phyloP scores from a whole-genome alignment of 2,797 vertebrate species.

The Dallia pectoralis region DNA sequence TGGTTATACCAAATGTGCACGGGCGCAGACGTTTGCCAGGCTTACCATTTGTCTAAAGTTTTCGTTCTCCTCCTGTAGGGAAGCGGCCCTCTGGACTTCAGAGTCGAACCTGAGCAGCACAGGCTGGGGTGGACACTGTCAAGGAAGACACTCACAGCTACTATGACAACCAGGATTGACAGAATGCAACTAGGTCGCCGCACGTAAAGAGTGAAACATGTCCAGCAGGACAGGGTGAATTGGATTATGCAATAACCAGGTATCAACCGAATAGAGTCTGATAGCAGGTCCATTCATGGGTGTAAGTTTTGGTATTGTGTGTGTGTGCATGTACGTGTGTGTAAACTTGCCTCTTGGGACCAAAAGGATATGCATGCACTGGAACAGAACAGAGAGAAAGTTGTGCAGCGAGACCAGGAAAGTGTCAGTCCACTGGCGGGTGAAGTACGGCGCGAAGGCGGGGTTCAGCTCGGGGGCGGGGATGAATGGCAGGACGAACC shows the following conservation, averaged over 20 bases:
- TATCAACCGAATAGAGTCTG: too few relatives aligned
- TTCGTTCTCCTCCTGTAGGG: constrained; percentile 90
- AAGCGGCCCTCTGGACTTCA: constrained; percentile 84
- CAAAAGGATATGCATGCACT: constrained; percentile 98
- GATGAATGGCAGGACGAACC: constrained; percentile 93
- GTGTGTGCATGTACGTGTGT: neutral
- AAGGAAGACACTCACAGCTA: constrained; percentile 35
- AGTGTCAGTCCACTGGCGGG: constrained; percentile 94
- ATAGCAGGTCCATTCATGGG: too few relatives aligned
- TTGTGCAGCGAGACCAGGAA: constrained; percentile 97
- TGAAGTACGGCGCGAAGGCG: constrained; percentile 89
- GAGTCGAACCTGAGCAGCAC: constrained; percentile 91
- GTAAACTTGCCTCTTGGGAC: neutral
- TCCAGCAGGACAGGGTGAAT: too few relatives aligned
- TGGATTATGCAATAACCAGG: too few relatives aligned
- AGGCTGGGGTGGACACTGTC: constrained; percentile 82
- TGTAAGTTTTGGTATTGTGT: too few relatives aligned
- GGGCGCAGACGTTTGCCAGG: too few relatives aligned
- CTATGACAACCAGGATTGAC: neutral
- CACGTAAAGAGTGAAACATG: too few relatives aligned
- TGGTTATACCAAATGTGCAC: too few relatives aligned
- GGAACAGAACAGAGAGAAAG: constrained; percentile 95
- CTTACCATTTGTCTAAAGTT: constrained; percentile 84
- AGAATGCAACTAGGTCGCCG: neutral
- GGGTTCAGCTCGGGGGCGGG: constrained; percentile 87